Evolutionary conservation across 2,888 invertebrate species (phyloP), one percentile per base, ranked within the genome.

Genomic region (Mellilla xanthometata): DNA sequence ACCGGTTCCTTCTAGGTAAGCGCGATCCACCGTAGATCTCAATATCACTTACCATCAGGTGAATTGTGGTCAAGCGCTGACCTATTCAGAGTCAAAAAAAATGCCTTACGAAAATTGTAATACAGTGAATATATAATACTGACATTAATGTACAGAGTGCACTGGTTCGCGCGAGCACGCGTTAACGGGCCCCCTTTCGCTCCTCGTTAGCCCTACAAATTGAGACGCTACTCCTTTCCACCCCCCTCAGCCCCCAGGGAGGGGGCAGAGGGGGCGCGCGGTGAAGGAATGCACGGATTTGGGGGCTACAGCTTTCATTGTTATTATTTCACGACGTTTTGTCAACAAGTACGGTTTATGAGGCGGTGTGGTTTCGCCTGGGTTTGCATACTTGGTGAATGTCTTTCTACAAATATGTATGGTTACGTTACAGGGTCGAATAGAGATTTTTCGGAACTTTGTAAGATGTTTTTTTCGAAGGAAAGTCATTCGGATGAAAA

Each of bases 131-230:
- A 19, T 19, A 5, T 5, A 6, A 5, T 6, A 38, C 47, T 47
- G 47, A 9, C 15, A 15, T 13, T 1, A 11, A 13, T 1, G 1
- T 47, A 15, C 6, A 41, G 13, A 23, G 28, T 9, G 30, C n/a
- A 10, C 12, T 15, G 7, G n/a, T 29, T 41, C 24, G 33, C 32
- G 34, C 41, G 51, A 58, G 52, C 49, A 41, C 45, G 44, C 45
- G 41, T 45, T 45, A 41, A 45, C 45, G 40, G 52, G 42, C 41
- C 52, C 50, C 68, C 67, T 69, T 75, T 78, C 69, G 62, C 80
- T 79, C 72, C 73, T 81, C 83, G 83, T 81, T 79, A 82, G 76
- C 56, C 60, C 54, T 52, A 54, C 70, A 65, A 69, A 72, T 72
- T 69, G 75, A 67, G 74, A 68, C 65, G 60, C 68, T 66, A 47